phyloP scores from a whole-genome alignment of 2,113 vertebrate genomes.

The Megalops atlanticus region DNA sequence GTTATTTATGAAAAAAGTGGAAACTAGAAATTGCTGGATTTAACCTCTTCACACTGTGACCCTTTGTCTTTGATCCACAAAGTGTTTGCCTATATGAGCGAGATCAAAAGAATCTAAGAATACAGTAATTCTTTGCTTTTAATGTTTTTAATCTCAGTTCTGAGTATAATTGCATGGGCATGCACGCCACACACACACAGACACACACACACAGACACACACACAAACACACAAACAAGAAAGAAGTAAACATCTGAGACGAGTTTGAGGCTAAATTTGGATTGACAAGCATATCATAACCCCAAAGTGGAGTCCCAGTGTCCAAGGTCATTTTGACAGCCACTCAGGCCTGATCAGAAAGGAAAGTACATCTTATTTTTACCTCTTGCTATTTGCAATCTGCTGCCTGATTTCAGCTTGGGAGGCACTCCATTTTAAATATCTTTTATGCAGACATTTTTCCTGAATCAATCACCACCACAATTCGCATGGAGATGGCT shows the following conservation, averaged over 20 bases:
- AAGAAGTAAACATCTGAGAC: neutral
- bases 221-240: neutral
- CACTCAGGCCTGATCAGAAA: neutral
- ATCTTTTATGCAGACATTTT: conserved; percentile 29
- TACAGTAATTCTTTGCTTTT: neutral
- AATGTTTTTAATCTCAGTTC: neutral
- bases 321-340: neutral
- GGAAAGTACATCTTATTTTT: neutral
- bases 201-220: neutral
- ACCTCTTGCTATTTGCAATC: neutral
- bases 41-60: neutral
- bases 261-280: conserved; percentile 20
- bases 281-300: conserved; percentile 19
- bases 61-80: neutral
- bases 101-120: neutral
- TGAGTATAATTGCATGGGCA: neutral
- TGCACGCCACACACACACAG: neutral
- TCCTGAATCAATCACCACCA: conserved; percentile 26
- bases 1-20: neutral
- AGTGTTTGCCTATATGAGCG: neutral
- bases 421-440: conserved; percentile 31
- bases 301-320: neutral
- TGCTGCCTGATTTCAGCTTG: neutral
- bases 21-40: neutral
- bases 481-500: neutral